These are phyloP conservation scores for Vulpes vulpes DNA, from an alignment of 2,113 vertebrate genomes.

Conservation along the genomic window DNA sequence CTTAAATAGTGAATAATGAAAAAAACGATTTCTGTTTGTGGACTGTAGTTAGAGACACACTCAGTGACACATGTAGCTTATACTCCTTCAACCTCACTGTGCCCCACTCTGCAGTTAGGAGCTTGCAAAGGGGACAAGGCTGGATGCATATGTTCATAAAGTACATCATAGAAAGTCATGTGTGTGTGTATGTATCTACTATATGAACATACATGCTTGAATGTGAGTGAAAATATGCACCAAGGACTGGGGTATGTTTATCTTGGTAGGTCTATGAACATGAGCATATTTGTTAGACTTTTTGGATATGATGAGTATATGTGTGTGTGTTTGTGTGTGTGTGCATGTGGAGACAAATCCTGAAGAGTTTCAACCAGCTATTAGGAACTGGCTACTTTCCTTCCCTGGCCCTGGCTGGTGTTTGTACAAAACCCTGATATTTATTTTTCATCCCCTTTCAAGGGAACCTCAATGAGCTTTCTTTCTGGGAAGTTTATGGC, in stretches of 20 bases:
- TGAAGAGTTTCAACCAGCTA: too few relatives aligned
- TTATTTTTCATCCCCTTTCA: too few relatives aligned
- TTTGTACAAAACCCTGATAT: too few relatives aligned
- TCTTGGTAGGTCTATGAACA: conserved; percentile 57
- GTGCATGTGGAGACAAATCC: background rate
- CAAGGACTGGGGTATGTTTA: background rate
- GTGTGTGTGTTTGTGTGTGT: too few relatives aligned
- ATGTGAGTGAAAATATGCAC: background rate
- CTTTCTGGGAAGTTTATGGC: too few relatives aligned
- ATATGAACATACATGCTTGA: background rate
- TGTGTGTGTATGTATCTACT: background rate
- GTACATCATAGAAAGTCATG: background rate
- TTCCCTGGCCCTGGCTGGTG: too few relatives aligned
- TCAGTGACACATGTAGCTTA: conserved; percentile 48
- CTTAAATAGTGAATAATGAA: conserved; percentile 53
- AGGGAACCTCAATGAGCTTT: too few relatives aligned
- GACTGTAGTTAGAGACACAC: conserved; percentile 41
- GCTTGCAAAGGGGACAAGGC: background rate
- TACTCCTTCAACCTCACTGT: conserved; percentile 58
- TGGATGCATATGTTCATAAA: background rate
- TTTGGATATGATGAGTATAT: conserved; percentile 7
- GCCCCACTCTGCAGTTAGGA: conserved; percentile 34
- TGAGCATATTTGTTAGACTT: conserved; percentile 2
- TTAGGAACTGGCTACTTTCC: too few relatives aligned
- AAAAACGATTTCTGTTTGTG: conserved; percentile 47